Evolutionary conservation across 1,140 invertebrate species (phyloP).

Genomic region (Drosophila nasuta): DNA sequence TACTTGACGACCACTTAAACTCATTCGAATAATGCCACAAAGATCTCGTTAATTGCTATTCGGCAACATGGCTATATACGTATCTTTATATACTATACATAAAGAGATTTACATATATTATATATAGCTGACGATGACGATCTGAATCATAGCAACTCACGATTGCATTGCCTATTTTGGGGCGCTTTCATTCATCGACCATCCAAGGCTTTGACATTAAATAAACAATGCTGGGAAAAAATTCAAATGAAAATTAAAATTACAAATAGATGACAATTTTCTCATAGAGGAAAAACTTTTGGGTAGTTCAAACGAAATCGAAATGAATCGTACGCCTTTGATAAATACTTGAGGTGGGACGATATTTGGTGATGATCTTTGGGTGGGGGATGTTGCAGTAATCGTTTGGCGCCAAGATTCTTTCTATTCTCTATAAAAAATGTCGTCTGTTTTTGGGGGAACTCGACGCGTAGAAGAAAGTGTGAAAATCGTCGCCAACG

Average conservation of each 20-base stretch:
- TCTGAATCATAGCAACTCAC: constrained; percentile 63
- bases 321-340: constrained; percentile 56
- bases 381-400: constrained; percentile 56
- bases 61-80: constrained; percentile 24
- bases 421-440: constrained; percentile 61
- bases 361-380: background rate
- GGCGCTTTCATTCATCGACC: constrained; percentile 42
- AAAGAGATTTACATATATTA: constrained; percentile 17
- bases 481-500: constrained; percentile 66
- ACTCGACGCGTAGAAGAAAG: constrained; percentile 56
- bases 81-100: background rate
- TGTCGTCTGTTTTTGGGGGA: constrained; percentile 15
- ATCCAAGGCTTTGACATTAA: constrained; percentile 2
- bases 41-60: constrained; percentile 68
- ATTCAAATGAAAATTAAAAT: constrained; percentile 24
- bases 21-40: constrained; percentile 49
- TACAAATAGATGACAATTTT: constrained; percentile 59
- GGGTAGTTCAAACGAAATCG: constrained; percentile 55
- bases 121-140: background rate
- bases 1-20: constrained; percentile 60
- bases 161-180: constrained; percentile 55
- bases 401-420: constrained; percentile 75
- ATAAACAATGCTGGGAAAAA: constrained; percentile 11
- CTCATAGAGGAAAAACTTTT: constrained; percentile 43
- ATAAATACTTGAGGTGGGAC: constrained; percentile 16